A percentile compares a stretch with the other conserved stretches of the same genome.
Conservation (phyloP, 1,140 invertebrate species). For the Atta colombica region DNA sequence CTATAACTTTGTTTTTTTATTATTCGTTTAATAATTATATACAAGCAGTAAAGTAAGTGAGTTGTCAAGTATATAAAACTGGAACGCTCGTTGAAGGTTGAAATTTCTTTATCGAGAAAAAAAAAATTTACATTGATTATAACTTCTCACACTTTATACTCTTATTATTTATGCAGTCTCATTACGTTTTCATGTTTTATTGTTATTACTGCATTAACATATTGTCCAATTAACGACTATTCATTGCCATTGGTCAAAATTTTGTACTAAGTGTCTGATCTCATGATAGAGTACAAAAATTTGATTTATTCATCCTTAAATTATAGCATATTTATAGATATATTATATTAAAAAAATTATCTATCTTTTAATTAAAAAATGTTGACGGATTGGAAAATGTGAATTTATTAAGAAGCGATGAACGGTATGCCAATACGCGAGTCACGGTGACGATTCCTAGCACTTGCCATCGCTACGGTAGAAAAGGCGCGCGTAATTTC, state of each 20-base stretch:
- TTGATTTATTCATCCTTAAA: not conserved
- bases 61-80: slow-evolving; percentile 58
- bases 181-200: not conserved
- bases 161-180: not conserved
- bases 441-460: slow-evolving; percentile 31
- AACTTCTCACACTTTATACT: slow-evolving; percentile 21
- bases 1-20: slow-evolving; percentile 40
- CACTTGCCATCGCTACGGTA: slow-evolving; percentile 36
- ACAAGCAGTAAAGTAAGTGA: slow-evolving; percentile 55
- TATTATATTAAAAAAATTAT: not conserved
- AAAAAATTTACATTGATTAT: slow-evolving; percentile 4
- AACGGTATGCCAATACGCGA: slow-evolving; percentile 15
- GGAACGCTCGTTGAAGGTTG: slow-evolving; percentile 34
- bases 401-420: too few relatives aligned
- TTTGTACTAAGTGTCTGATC: not conserved
- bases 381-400: not conserved
- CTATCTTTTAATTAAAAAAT: not conserved
- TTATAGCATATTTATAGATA: too few relatives aligned
- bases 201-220: not conserved
- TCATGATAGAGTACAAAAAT: not conserved
- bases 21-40: slow-evolving; percentile 53
- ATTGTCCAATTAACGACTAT: slow-evolving; percentile 10
- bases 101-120: slow-evolving; percentile 39
- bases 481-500: slow-evolving; percentile 62
- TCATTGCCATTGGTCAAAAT: not conserved